phyloP scores from a whole-genome alignment of 2,113 vertebrate genomes.

The Callipepla californica region DNA sequence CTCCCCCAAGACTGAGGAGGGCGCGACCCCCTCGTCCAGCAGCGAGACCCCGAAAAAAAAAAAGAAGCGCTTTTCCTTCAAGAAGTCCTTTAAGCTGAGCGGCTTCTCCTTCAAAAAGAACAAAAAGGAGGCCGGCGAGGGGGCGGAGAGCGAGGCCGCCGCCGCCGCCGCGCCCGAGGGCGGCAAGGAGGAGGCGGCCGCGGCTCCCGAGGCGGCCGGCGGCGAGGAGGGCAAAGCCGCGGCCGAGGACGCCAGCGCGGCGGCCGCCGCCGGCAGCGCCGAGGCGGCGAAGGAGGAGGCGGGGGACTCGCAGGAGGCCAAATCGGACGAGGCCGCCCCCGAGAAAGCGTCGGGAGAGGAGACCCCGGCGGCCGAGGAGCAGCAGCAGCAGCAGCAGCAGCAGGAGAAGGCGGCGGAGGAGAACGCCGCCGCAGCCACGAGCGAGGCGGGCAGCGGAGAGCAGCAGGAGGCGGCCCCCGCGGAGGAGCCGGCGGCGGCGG shows the following conservation, averaged over 20 bases:
- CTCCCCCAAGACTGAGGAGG: slow-evolving; percentile 79
- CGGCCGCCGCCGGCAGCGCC: slow-evolving; percentile 47
- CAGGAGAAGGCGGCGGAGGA: slow-evolving; percentile 75
- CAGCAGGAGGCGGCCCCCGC: slow-evolving; percentile 79
- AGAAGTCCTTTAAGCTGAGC: slow-evolving; percentile 96
- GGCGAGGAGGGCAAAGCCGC: slow-evolving; percentile 61
- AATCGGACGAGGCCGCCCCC: slow-evolving; percentile 74
- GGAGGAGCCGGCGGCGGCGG: slow-evolving; percentile 78
- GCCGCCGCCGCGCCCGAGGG: slow-evolving; percentile 75
- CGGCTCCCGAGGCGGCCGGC: slow-evolving; percentile 64
- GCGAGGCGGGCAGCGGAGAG: slow-evolving; percentile 70
- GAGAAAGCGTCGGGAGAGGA: slow-evolving; percentile 80
- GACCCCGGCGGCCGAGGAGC: slow-evolving; percentile 52
- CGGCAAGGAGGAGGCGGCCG: slow-evolving; percentile 72
- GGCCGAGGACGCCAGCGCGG: slow-evolving; percentile 65
- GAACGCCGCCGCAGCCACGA: slow-evolving; percentile 24
- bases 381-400: slow-evolving; percentile 21
- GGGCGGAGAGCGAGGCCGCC: slow-evolving; percentile 80
- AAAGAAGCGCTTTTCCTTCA: slow-evolving; percentile 97
- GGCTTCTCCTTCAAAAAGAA: slow-evolving; percentile 97
- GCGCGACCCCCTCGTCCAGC: slow-evolving; percentile 84
- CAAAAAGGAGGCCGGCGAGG: slow-evolving; percentile 91
- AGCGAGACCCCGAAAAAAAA: slow-evolving; percentile 96
- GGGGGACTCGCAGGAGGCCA: slow-evolving; percentile 73
- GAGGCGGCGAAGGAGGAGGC: slow-evolving; percentile 79